Conservation (phyloP, 2,797 vertebrate species). For the Danio tinwini region DNA sequence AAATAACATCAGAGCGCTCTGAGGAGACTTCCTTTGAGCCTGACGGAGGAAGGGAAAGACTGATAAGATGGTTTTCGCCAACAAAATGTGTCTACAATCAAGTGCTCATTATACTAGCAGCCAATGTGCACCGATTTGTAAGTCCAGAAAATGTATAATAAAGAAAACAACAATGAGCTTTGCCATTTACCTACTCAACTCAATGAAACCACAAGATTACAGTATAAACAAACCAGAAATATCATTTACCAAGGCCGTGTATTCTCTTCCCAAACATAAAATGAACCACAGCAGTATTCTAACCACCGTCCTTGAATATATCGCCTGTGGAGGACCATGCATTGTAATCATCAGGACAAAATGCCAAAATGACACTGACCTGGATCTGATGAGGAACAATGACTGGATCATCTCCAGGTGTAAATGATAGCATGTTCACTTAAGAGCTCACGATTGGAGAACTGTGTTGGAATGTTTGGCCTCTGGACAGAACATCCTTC, state of each 20-base stretch:
- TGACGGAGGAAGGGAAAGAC: slow-evolving; percentile 59
- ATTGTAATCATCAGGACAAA: slow-evolving; percentile 3
- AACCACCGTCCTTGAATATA: neutral
- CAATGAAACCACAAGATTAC: slow-evolving; percentile 10
- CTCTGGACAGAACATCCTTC: slow-evolving; percentile 18
- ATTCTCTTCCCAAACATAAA: slow-evolving; percentile 34
- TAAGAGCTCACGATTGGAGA: neutral
- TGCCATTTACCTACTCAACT: slow-evolving; percentile 29
- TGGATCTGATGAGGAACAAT: slow-evolving; percentile 29
- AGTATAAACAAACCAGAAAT: slow-evolving; percentile 24
- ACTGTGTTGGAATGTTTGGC: slow-evolving; percentile 1
- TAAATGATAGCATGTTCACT: slow-evolving; percentile 11
- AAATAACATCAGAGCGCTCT: slow-evolving; percentile 74
- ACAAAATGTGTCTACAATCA: slow-evolving; percentile 45
- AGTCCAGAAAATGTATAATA: neutral
- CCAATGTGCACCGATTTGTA: neutral
- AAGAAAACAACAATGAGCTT: neutral
- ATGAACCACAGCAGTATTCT: neutral
- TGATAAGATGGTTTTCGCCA: slow-evolving; percentile 70
- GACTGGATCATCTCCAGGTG: slow-evolving; percentile 25
- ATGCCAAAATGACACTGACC: slow-evolving; percentile 4
- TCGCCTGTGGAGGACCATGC: neutral
- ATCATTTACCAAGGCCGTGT: slow-evolving; percentile 13
- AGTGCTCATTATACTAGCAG: neutral
- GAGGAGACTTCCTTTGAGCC: slow-evolving; percentile 73